A percentile compares a stretch with the other conserved stretches of the same genome.
phyloP scores from a whole-genome alignment of 1,140 invertebrate genomes.

The Cyclina sinensis region DNA sequence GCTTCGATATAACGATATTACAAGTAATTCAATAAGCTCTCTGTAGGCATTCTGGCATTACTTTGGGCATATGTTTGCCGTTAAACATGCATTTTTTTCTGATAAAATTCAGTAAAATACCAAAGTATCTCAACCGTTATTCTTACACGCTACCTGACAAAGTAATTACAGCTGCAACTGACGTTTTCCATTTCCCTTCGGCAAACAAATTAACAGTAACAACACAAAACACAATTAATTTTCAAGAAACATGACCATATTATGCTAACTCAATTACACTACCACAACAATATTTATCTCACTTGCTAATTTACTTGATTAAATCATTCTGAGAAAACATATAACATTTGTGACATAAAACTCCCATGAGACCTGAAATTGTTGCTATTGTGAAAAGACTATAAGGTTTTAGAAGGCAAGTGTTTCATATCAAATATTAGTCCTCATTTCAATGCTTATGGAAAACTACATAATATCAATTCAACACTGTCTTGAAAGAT shows the following conservation, averaged over 20 bases:
- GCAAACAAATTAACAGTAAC: background rate
- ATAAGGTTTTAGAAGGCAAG: too few species aligned
- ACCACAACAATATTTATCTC: background rate
- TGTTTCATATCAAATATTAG: too few species aligned
- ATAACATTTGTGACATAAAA: background rate
- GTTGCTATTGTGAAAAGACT: too few species aligned
- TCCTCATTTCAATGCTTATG: too few species aligned
- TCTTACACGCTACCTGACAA: background rate
- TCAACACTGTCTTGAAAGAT: too few species aligned
- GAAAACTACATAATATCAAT: too few species aligned
- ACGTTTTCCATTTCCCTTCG: background rate
- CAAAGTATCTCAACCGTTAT: background rate
- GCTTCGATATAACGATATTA: background rate
- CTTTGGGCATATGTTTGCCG: background rate
- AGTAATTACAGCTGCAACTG: background rate
- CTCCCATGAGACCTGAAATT: background rate
- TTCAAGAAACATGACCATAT: background rate
- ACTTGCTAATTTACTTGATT: background rate
- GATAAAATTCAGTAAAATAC: constrained; percentile 2
- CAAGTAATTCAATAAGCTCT: background rate
- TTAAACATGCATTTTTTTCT: constrained; percentile 27
- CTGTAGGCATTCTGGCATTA: constrained; percentile 7
- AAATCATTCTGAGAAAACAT: background rate
- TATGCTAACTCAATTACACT: background rate
- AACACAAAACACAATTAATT: background rate